Evolutionary conservation across 2,797 vertebrate genomes (phyloP), one percentile per base, ranked within the genome.

Genomic region (Anabacerthia variegaticeps): DNA sequence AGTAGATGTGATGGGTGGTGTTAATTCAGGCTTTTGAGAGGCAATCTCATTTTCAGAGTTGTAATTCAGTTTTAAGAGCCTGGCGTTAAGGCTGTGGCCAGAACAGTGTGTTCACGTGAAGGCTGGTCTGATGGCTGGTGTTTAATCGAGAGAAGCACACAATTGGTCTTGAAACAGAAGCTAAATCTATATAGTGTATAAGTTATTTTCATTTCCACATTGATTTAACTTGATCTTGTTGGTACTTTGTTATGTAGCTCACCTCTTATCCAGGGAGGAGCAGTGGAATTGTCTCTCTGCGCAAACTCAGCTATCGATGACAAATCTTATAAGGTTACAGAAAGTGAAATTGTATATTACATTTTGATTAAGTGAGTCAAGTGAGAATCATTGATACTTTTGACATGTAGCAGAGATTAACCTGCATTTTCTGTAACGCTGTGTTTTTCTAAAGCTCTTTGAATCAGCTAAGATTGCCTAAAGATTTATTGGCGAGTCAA

Each of bases 321-420:
- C 41, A 77, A 67, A 63, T 80, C 73, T 54, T 85, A 36, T 8
- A 71, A 62, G 79, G 63, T 75, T 94, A 44, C 34, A 54, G 69
- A 68, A 91, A 96, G 83, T 86, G 69, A 93, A 88, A 85, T 84
- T 85, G n/a, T 85, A 4, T 88, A 76, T 97, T 94, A 67, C 30
- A 18, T 93, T 92, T 91, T 72, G 34, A 91, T 94, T 95, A 89
- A 73, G 41, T 46, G 80, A 95, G 66, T 82, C 62, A 68, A 96
- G 85, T 67, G 73, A 95, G 89, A 95, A 76, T 78, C 79, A 49
- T 15, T 81, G 92, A 93, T 93, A 87, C 49, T 84, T 95, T 36
- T 88, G 85, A 88, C 68, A 65, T 58, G 59, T 81, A 75, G 62
- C 73, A 46, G 61, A 73, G 73, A 92, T 92, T 95, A 93, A 90